phyloP scores from a whole-genome alignment of 2,113 vertebrate genomes.

The Embiotoca jacksoni region DNA sequence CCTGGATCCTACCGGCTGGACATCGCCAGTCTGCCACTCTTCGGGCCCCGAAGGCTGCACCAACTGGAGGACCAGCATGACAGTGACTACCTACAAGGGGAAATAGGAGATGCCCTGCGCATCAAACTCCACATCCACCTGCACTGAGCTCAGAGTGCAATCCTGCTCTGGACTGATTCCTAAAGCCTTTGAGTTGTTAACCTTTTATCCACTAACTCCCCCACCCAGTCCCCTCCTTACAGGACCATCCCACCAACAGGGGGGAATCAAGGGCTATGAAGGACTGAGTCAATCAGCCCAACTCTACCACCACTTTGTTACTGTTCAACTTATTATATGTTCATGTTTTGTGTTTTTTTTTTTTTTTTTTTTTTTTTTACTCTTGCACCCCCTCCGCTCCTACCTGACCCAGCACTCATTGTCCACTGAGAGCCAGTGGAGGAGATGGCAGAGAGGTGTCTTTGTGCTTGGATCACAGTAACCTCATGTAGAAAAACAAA shows the following conservation, averaged over 20 bases:
- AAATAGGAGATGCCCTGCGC: constrained; percentile 88
- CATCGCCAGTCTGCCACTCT: constrained; percentile 87
- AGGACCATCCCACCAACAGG: constrained; percentile 63
- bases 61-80: constrained; percentile 88
- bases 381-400: constrained; percentile 21
- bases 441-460: constrained; percentile 74
- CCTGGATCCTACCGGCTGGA: constrained; percentile 89
- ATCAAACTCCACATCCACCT: constrained; percentile 92
- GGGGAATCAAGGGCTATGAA: constrained; percentile 70
- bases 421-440: constrained; percentile 53
- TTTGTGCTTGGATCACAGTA: constrained; percentile 59
- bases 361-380: constrained; percentile 37
- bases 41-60: constrained; percentile 84
- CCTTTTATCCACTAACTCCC: constrained; percentile 56
- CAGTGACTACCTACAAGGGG: constrained; percentile 88
- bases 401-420: constrained; percentile 54
- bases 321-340: constrained; percentile 73
- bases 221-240: constrained; percentile 17
- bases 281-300: constrained; percentile 82
- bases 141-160: constrained; percentile 84
- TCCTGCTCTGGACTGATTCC: constrained; percentile 69
- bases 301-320: constrained; percentile 79
- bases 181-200: constrained; percentile 63
- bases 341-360: constrained; percentile 58
- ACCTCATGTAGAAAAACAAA: constrained; percentile 4